Conservation (phyloP, 2,888 invertebrate genomes). For the Chaitophorus viminalis region DNA sequence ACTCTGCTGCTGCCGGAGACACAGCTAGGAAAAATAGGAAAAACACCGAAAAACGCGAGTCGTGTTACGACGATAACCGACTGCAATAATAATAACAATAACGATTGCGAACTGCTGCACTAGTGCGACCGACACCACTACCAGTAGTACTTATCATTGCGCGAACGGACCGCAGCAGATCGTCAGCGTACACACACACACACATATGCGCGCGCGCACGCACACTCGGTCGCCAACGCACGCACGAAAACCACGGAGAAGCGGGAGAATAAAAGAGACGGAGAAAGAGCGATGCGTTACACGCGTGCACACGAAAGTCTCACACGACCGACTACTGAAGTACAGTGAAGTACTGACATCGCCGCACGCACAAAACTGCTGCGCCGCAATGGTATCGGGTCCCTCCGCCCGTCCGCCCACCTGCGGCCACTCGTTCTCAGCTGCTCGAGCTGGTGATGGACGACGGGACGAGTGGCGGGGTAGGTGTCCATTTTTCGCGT, state of each 20-base stretch:
- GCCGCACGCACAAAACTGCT: not conserved
- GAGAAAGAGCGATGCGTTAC: not conserved
- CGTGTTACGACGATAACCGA: constrained; percentile 11
- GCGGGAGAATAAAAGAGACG: too few relatives aligned
- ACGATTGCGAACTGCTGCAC: not conserved
- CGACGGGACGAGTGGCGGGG: not conserved
- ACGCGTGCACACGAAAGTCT: not conserved
- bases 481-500: constrained; percentile 26
- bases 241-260: not conserved
- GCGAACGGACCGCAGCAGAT: not conserved
- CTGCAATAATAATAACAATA: not conserved
- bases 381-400: not conserved
- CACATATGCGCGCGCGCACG: not conserved
- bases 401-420: not conserved
- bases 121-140: not conserved
- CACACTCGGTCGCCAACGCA: not conserved
- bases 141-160: not conserved
- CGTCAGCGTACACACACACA: not conserved
- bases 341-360: too few relatives aligned
- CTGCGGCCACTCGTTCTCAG: not conserved
- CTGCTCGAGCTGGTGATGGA: too few relatives aligned
- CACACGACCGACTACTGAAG: too few relatives aligned
- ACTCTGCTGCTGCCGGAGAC: not conserved
- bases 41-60: not conserved
- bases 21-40: not conserved